These are phyloP conservation scores for Heterotilapia buettikoferi DNA, from an alignment of 2,113 vertebrate genomes.

Conservation along the genomic window DNA sequence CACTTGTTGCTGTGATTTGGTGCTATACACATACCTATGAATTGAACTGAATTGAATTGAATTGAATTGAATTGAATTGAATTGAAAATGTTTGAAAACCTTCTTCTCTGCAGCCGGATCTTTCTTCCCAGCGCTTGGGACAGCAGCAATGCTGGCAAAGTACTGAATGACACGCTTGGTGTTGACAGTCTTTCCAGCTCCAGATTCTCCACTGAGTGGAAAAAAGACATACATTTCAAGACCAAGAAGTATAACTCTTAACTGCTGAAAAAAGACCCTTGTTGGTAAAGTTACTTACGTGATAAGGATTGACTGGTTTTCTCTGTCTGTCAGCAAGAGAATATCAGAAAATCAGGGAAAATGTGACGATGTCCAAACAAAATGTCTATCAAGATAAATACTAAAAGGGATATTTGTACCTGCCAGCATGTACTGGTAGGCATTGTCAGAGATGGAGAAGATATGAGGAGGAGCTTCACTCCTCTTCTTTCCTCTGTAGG, in stretches of 20 bases:
- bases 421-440: slow-evolving; percentile 85
- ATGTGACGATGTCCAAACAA: accelerated
- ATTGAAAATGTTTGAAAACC: slow-evolving; percentile 42
- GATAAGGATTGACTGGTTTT: slow-evolving; percentile 63
- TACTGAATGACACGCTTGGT: slow-evolving; percentile 90
- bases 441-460: slow-evolving; percentile 88
- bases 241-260: background rate
- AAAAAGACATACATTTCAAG: background rate
- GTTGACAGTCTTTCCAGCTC: slow-evolving; percentile 89
- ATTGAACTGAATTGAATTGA: too few species aligned
- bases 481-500: slow-evolving; percentile 86
- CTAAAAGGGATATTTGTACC: slow-evolving; percentile 52
- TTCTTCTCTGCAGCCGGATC: slow-evolving; percentile 73
- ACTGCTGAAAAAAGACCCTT: background rate
- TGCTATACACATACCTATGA: too few species aligned
- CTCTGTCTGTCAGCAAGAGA: slow-evolving; percentile 46
- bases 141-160: slow-evolving; percentile 86
- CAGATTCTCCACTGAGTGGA: slow-evolving; percentile 82
- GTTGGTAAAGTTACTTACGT: slow-evolving; percentile 37
- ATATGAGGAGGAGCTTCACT: slow-evolving; percentile 86
- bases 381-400: background rate
- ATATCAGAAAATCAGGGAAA: background rate
- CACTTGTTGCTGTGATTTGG: too few species aligned
- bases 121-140: slow-evolving; percentile 70
- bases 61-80: too few species aligned